Evolutionary conservation across 2,797 vertebrate species (phyloP).

Genomic region (Hephaestus fuliginosus): DNA sequence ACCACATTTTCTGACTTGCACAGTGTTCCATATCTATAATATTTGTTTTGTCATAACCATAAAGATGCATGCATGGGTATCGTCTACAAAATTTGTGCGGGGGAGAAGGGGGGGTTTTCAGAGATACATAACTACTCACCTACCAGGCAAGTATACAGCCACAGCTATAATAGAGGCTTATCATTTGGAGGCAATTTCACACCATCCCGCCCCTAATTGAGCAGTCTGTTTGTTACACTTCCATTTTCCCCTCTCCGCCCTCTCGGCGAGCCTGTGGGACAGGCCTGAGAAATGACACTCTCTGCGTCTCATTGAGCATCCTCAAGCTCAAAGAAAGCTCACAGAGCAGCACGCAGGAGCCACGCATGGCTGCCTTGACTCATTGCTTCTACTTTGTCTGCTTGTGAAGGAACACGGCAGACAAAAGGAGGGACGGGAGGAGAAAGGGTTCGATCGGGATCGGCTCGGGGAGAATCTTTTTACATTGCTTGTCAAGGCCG

Average conservation of each 20-base stretch:
- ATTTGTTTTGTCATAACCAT: slow-evolving; percentile 61
- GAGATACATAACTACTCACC: slow-evolving; percentile 74
- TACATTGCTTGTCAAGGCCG: slow-evolving; percentile 34
- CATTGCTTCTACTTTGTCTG: slow-evolving; percentile 74
- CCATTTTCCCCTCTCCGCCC: slow-evolving; percentile 81
- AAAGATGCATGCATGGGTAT: slow-evolving; percentile 56
- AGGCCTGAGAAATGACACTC: slow-evolving; percentile 88
- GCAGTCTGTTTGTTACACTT: slow-evolving; percentile 89
- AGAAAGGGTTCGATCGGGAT: slow-evolving; percentile 24
- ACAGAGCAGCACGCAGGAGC: slow-evolving; percentile 70
- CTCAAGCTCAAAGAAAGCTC: slow-evolving; percentile 84
- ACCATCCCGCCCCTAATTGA: slow-evolving; percentile 89
- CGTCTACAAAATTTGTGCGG: slow-evolving; percentile 33
- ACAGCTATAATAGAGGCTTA: slow-evolving; percentile 86
- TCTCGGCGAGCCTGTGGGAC: slow-evolving; percentile 80
- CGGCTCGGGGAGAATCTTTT: slow-evolving; percentile 37
- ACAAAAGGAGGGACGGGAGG: slow-evolving; percentile 44
- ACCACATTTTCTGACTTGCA: slow-evolving; percentile 49
- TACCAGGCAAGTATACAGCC: slow-evolving; percentile 75
- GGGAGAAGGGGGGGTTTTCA: background rate
- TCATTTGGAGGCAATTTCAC: slow-evolving; percentile 90
- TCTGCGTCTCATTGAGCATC: slow-evolving; percentile 88
- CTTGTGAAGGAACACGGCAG: slow-evolving; percentile 62
- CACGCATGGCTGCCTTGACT: slow-evolving; percentile 72
- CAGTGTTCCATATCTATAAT: slow-evolving; percentile 22